These are phyloP conservation scores for Drosophila virilis DNA, from an alignment of 1,140 invertebrate genomes.

Conservation along the genomic window DNA sequence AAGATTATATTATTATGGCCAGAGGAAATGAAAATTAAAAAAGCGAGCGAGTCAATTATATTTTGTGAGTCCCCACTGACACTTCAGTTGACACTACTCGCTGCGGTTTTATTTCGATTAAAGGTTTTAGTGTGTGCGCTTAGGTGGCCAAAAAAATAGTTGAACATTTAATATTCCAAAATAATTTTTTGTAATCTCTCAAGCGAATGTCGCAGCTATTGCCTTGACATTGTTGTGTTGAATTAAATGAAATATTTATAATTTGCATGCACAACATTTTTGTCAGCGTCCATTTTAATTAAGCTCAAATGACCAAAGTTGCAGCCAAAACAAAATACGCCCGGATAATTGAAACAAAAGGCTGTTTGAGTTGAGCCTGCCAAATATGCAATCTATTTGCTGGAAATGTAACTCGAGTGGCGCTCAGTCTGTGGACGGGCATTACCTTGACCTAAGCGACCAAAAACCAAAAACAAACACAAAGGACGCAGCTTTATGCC, in stretches of 20 bases:
- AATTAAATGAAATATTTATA: conserved; percentile 8
- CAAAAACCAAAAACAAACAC: not conserved
- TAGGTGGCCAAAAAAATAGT: not conserved
- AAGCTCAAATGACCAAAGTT: conserved; percentile 28
- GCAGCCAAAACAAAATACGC: conserved; percentile 7
- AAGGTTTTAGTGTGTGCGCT: not conserved
- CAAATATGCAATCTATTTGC: conserved; percentile 23
- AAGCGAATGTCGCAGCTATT: not conserved
- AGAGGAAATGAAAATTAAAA: conserved; percentile 55
- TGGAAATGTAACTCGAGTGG: conserved; percentile 26
- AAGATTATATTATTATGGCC: conserved; percentile 47
- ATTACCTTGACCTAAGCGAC: conserved; percentile 41
- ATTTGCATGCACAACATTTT: conserved; percentile 33
- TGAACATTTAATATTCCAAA: not conserved
- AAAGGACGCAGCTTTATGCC: not conserved
- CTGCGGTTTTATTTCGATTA: conserved; percentile 3
- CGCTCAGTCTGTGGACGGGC: conserved; percentile 9
- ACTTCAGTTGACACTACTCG: conserved; percentile 32
- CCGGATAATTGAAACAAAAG: conserved; percentile 49
- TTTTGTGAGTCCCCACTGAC: conserved; percentile 49
- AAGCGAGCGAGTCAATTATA: not conserved
- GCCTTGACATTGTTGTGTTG: not conserved
- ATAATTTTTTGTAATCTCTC: not conserved
- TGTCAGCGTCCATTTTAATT: conserved; percentile 47
- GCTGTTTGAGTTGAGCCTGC: conserved; percentile 6